Percentiles rank a stretch among this genome's conserved stretches.
These are phyloP conservation scores for Sternarchorhynchus goeldii DNA, from an alignment of 2,797 vertebrate species.

Conservation along the genomic window DNA sequence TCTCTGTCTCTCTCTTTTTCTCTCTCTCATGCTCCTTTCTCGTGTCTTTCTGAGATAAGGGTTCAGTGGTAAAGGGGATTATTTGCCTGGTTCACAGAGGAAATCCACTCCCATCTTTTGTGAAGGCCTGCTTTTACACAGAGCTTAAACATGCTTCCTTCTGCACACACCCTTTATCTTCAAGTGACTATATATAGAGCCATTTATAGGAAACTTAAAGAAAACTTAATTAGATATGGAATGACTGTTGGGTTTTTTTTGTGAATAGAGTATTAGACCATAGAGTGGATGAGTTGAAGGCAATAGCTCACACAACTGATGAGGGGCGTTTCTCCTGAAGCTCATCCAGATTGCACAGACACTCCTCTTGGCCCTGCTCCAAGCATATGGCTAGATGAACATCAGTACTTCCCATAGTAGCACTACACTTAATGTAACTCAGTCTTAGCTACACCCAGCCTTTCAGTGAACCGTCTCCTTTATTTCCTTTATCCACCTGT, in stretches of 20 bases:
- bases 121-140: slow-evolving; percentile 15
- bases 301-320: slow-evolving; percentile 36
- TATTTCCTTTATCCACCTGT: neutral
- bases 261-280: neutral
- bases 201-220: no score
- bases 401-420: neutral
- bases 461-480: neutral
- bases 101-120: slow-evolving; percentile 56
- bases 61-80: slow-evolving; percentile 59
- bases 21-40: slow-evolving; percentile 23
- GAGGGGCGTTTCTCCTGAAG: slow-evolving; percentile 34
- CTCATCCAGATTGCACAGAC: slow-evolving; percentile 4
- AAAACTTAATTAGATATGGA: no score
- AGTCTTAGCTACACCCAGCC: neutral
- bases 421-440: neutral
- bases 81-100: slow-evolving; percentile 62
- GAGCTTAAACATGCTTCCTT: slow-evolving; percentile 4
- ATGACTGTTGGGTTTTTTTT: no score
- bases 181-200: neutral
- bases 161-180: neutral
- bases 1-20: no score
- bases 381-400: slow-evolving; percentile 35
- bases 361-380: slow-evolving; percentile 31
- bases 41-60: slow-evolving; percentile 59
- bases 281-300: slow-evolving; percentile 19